Base-by-base conservation (phyloP, 2,113 vertebrate genomes). In the Stigmatopora argus region DNA sequence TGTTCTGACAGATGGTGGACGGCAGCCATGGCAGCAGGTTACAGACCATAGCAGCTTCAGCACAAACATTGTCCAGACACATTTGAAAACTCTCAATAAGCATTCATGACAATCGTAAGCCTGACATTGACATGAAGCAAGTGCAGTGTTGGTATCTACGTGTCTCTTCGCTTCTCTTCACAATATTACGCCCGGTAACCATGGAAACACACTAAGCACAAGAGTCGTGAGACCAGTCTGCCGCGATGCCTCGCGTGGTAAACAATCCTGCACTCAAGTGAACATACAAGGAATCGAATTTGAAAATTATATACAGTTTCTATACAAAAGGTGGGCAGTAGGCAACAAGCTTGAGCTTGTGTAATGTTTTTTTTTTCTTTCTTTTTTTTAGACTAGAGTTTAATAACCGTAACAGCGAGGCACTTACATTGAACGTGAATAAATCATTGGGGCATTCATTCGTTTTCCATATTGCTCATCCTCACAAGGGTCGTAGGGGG, bases 141-240 rank as follows among this genome's bases (percentile, higher is more conserved):
- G 51, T 77, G 70, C 26, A 48, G 38, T 59, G 77, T 75, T 75
- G 72, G 67, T 67, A 49, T 70, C 57, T 34, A 48, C 64, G 71
- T 72, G 67, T 82, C 74, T 70, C 44, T 5, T 47, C 62, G 70
- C 61, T 83, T 77, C 66, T 78, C 77, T 78, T 64, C 77, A 78
- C 76, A 75, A 80, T 80, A 81, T 83, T 79, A 83, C 69, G 78
- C 80, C 74, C 61, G 65, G 89, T 90, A 86, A 49, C 87, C 82
- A 87, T 89, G 82, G 89, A 81, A 90, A 90, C 87, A 81, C 80
- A 79, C 83, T 86, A 64, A 75, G 85, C 60, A 45, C 74, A 75
- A 7, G 45, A 83, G 82, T 85, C 64, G 82, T 83, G 84, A 87
- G 79, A 78, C 81, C 81, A 78, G 77, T 72, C 77, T 62, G 80